Percentiles rank a stretch among this genome's conserved stretches.
phyloP scores from a whole-genome alignment of 2,797 vertebrate genomes.

The Saxicola maurus region DNA sequence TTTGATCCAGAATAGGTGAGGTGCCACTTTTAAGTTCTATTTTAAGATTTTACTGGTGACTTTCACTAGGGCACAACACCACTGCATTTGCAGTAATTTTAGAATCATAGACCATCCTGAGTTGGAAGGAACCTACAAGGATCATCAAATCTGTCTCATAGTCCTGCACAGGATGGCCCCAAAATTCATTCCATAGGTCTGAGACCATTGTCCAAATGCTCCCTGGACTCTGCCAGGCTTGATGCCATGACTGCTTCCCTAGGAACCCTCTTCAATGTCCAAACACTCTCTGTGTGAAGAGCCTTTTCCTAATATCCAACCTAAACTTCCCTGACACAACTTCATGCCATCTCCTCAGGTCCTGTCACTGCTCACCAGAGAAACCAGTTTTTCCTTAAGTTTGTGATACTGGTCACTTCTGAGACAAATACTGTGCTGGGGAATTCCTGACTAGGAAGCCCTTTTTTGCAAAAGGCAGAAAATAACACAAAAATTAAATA shows the following conservation, averaged over 20 bases:
- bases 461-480: not conserved
- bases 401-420: not conserved
- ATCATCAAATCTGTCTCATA: not conserved
- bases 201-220: not conserved
- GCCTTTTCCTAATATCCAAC: not conserved
- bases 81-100: not conserved
- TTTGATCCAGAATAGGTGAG: not conserved
- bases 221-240: not conserved
- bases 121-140: not conserved
- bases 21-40: not conserved
- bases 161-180: too few relatives aligned
- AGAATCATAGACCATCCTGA: not conserved
- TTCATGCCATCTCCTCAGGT: not conserved
- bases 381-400: not conserved
- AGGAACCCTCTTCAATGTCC: too few relatives aligned
- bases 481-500: not conserved
- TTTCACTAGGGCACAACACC: not conserved
- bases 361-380: not conserved
- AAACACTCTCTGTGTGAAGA: not conserved
- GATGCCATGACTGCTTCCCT: not conserved
- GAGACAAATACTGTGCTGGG: not conserved
- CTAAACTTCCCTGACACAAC: not conserved
- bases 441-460: not conserved
- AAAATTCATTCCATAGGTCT: not conserved
- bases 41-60: not conserved